Conservation (phyloP, 2,888 invertebrate genomes). For the Temnothorax ravouxi region DNA sequence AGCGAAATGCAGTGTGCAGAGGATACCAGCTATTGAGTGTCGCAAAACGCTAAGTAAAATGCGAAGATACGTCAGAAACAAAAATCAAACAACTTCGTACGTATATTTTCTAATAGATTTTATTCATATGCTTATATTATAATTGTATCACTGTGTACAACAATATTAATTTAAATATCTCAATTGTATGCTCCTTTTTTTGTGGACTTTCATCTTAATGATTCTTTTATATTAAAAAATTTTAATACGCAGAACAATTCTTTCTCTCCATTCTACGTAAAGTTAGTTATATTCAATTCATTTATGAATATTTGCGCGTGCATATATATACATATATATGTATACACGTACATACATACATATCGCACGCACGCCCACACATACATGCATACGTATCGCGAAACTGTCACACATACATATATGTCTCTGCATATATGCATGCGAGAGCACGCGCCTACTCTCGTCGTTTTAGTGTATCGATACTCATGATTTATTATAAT, state of each 20-base stretch:
- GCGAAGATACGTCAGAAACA: slow-evolving; percentile 64
- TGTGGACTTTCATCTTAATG: slow-evolving; percentile 83
- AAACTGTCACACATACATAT: slow-evolving; percentile 73
- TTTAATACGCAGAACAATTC: slow-evolving; percentile 84
- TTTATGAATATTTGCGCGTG: slow-evolving; percentile 80
- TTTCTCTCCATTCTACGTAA: slow-evolving; percentile 79
- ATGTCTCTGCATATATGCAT: slow-evolving; percentile 73
- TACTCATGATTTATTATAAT: slow-evolving; percentile 62
- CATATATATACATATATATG: slow-evolving; percentile 70
- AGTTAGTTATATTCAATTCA: slow-evolving; percentile 82
- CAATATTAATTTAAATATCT: slow-evolving; percentile 86
- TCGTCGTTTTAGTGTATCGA: slow-evolving; percentile 52
- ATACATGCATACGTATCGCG: slow-evolving; percentile 72
- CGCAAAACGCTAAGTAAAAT: slow-evolving; percentile 61
- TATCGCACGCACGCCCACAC: slow-evolving; percentile 75
- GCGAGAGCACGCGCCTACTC: slow-evolving; percentile 69
- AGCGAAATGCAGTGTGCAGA: slow-evolving; percentile 82
- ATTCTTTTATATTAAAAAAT: slow-evolving; percentile 84
- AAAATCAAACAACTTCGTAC: slow-evolving; percentile 79
- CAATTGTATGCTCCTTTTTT: slow-evolving; percentile 83
- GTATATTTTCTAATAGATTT: slow-evolving; percentile 86
- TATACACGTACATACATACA: slow-evolving; percentile 75
- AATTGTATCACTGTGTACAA: slow-evolving; percentile 87
- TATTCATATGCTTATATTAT: slow-evolving; percentile 87
- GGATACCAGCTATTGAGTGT: slow-evolving; percentile 83